Percentiles rank a stretch among this genome's conserved stretches.
Evolutionary conservation across 2,888 invertebrate genomes (phyloP).

Genomic region (Laothoe populi): DNA sequence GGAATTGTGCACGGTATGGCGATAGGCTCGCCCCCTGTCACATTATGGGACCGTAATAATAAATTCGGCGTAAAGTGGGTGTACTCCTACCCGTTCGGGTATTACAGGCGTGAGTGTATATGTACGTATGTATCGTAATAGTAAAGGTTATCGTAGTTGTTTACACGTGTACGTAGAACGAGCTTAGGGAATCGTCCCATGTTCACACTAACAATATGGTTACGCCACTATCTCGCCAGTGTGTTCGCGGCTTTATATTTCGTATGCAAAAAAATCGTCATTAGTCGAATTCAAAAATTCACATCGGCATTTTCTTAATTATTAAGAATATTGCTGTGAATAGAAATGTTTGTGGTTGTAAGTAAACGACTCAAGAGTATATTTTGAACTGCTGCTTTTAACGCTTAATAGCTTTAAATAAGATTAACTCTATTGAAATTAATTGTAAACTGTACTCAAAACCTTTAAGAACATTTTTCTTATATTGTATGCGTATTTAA

Average conservation of each 20-base stretch:
- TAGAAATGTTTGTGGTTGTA: background rate
- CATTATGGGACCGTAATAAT: too few relatives aligned
- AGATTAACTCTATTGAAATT: background rate
- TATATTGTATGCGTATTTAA: background rate
- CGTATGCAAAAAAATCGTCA: background rate
- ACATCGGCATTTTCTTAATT: slow-evolving; percentile 4
- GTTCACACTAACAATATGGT: background rate
- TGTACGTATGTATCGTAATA: too few relatives aligned
- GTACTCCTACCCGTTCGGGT: too few relatives aligned
- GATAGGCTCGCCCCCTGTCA: too few relatives aligned
- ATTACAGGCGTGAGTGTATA: too few relatives aligned
- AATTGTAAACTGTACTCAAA: background rate
- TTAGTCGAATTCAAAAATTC: background rate
- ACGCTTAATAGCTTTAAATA: background rate
- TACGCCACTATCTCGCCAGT: background rate
- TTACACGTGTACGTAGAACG: too few relatives aligned
- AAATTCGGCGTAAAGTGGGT: too few relatives aligned
- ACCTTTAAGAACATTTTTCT: background rate
- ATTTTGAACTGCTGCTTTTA: slow-evolving; percentile 2
- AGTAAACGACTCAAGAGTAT: background rate
- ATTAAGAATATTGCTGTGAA: background rate
- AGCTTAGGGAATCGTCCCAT: too few relatives aligned
- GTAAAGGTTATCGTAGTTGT: too few relatives aligned
- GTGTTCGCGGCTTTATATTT: background rate
- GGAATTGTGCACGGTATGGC: too few relatives aligned